phyloP scores from a whole-genome alignment of 2,888 invertebrate species.

The Xestia rhomboidea region DNA sequence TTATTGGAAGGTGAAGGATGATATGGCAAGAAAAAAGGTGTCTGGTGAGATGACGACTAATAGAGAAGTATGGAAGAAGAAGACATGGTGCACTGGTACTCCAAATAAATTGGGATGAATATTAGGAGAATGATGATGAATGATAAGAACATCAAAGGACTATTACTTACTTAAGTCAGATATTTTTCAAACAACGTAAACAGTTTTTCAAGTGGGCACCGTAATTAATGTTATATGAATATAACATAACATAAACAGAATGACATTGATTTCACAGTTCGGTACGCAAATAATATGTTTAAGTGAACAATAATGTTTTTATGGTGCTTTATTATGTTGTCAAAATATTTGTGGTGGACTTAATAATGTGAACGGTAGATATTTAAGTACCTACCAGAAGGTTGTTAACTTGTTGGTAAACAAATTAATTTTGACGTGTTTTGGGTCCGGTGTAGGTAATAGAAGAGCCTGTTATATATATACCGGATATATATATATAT shows the following conservation, averaged over 20 bases:
- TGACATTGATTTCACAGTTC: slow-evolving; percentile 49
- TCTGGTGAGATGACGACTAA: too few relatives aligned
- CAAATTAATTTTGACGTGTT: slow-evolving; percentile 41
- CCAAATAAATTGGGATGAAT: too few relatives aligned
- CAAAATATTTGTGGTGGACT: slow-evolving; percentile 38
- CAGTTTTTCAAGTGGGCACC: neutral
- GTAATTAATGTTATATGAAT: slow-evolving; percentile 45
- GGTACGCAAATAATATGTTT: slow-evolving; percentile 34
- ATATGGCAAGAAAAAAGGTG: too few relatives aligned
- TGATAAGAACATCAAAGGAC: neutral
- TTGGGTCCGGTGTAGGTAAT: neutral
- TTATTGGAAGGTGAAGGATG: neutral
- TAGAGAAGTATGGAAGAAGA: too few relatives aligned
- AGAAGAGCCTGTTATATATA: too few relatives aligned
- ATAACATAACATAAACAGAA: slow-evolving; percentile 20
- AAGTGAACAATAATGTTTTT: slow-evolving; percentile 33
- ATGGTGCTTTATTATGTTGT: slow-evolving; percentile 16
- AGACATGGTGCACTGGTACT: too few relatives aligned
- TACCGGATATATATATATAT: too few relatives aligned
- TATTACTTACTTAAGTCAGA: neutral
- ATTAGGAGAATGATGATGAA: too few relatives aligned
- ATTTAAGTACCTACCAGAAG: neutral
- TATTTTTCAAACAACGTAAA: slow-evolving; percentile 18
- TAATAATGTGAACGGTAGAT: neutral
- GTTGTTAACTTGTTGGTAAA: slow-evolving; percentile 24